Conservation (phyloP, 1,140 invertebrate genomes). For the Phocides pigmalion region DNA sequence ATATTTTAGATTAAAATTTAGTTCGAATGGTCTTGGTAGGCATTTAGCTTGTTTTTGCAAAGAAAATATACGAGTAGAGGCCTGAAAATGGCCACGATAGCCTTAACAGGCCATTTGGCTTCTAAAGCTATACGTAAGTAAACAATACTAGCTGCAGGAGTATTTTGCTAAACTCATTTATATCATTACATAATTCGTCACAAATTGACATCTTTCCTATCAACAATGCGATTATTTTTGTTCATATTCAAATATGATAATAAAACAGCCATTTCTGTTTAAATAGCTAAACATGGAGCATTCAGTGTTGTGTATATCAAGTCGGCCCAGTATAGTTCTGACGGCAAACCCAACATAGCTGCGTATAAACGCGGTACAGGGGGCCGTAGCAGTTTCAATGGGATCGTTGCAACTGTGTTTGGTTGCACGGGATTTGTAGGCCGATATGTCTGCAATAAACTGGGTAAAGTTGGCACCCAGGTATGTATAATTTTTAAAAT, state of each 20-base stretch:
- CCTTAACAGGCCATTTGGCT: constrained; percentile 65
- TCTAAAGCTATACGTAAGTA: constrained; percentile 68
- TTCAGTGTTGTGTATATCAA: constrained; percentile 75
- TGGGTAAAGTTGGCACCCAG: constrained; percentile 95
- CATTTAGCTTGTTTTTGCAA: constrained; percentile 1
- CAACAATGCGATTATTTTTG: constrained; percentile 11
- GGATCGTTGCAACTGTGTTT: constrained; percentile 98
- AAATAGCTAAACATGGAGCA: constrained; percentile 65
- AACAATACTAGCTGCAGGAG: neutral
- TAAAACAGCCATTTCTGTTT: neutral
- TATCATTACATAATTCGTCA: constrained; percentile 48
- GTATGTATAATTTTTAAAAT: constrained; percentile 68
- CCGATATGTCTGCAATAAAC: constrained; percentile 91
- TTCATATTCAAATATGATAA: neutral
- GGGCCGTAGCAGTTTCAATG: constrained; percentile 97
- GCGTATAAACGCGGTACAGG: constrained; percentile 93
- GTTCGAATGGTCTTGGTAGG: constrained; percentile 6
- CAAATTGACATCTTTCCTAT: constrained; percentile 25
- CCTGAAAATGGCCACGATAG: constrained; percentile 74
- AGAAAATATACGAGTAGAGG: constrained; percentile 32
- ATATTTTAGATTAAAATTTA: constrained; percentile 5
- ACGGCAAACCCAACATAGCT: constrained; percentile 66
- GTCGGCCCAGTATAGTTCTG: constrained; percentile 64
- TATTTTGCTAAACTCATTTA: neutral
- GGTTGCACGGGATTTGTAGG: constrained; percentile 96